These are phyloP conservation scores for Oryzias javanicus DNA, from an alignment of 2,113 vertebrate genomes.

Conservation along the genomic window DNA sequence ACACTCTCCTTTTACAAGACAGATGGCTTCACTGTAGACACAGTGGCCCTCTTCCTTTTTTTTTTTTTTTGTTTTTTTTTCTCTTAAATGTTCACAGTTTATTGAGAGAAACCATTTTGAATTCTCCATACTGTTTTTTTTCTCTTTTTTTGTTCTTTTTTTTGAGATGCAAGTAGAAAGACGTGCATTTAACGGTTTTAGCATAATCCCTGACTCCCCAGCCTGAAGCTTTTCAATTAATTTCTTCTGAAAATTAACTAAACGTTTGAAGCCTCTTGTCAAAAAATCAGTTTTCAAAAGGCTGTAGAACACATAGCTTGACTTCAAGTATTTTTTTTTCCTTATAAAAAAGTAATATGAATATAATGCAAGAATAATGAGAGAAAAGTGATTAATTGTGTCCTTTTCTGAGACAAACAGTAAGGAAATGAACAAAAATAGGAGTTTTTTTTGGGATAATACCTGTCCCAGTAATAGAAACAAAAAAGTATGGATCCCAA, in stretches of 20 bases:
- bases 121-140: constrained; percentile 68
- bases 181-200: constrained; percentile 79
- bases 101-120: constrained; percentile 73
- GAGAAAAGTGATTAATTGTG: not conserved
- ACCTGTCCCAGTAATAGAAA: constrained; percentile 31
- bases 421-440: not conserved
- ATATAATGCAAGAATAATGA: not conserved
- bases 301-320: constrained; percentile 53
- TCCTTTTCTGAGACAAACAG: too few relatives aligned
- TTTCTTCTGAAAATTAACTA: constrained; percentile 57
- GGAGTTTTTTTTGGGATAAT: too few relatives aligned
- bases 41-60: constrained; percentile 73
- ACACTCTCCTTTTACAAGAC: constrained; percentile 82
- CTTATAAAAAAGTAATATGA: constrained; percentile 11
- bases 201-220: constrained; percentile 73
- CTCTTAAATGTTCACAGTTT: constrained; percentile 76
- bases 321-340: constrained; percentile 60
- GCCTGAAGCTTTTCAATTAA: constrained; percentile 66
- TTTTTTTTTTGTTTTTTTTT: constrained; percentile 50
- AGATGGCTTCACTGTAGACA: constrained; percentile 74
- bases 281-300: constrained; percentile 44
- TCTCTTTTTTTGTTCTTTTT: constrained; percentile 71
- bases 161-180: constrained; percentile 84
- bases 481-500: constrained; percentile 40
- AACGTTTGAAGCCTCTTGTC: constrained; percentile 60